A percentile compares a stretch with the other conserved stretches of the same genome.
Evolutionary conservation across 2,888 invertebrate genomes (phyloP).

Genomic region (Ennomos fuscantarius): DNA sequence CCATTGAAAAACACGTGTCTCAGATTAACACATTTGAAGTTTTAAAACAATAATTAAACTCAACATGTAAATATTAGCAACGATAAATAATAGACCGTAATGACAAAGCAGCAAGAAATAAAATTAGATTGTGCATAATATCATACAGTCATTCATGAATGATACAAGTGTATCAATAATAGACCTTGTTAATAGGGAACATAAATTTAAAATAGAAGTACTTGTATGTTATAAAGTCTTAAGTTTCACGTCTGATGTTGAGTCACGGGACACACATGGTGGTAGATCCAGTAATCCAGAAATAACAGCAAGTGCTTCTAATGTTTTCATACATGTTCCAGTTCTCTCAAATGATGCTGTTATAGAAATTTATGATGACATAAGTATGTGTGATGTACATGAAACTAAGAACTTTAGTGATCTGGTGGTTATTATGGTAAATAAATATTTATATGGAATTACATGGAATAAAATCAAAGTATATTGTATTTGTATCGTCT

Average conservation of each 20-base stretch:
- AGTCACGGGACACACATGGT: conserved; percentile 43
- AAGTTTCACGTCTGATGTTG: conserved; percentile 26
- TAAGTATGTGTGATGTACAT: conserved; percentile 27
- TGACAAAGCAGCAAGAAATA: conserved; percentile 3
- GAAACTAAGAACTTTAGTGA: conserved; percentile 19
- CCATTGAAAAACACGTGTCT: conserved; percentile 32
- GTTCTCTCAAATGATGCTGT: conserved; percentile 39
- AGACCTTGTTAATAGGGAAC: neutral
- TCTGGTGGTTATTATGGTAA: conserved; percentile 5
- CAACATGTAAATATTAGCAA: conserved; percentile 2
- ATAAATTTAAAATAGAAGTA: conserved; percentile 15
- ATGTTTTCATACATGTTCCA: conserved; percentile 40
- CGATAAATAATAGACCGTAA: conserved; percentile 18
- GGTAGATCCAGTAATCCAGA: conserved; percentile 40
- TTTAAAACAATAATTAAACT: conserved; percentile 9
- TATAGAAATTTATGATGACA: conserved; percentile 38
- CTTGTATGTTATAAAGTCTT: conserved; percentile 11
- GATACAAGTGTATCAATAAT: neutral
- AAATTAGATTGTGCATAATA: neutral
- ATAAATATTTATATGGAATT: neutral
- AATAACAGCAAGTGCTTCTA: conserved; percentile 42
- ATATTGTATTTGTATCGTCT: too few relatives aligned
- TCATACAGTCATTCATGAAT: neutral
- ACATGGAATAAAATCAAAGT: neutral
- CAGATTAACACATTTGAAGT: conserved; percentile 5